Evolutionary conservation across 2,888 invertebrate species (phyloP), one percentile per base, ranked within the genome.

Genomic region (Mythimna vitellina): DNA sequence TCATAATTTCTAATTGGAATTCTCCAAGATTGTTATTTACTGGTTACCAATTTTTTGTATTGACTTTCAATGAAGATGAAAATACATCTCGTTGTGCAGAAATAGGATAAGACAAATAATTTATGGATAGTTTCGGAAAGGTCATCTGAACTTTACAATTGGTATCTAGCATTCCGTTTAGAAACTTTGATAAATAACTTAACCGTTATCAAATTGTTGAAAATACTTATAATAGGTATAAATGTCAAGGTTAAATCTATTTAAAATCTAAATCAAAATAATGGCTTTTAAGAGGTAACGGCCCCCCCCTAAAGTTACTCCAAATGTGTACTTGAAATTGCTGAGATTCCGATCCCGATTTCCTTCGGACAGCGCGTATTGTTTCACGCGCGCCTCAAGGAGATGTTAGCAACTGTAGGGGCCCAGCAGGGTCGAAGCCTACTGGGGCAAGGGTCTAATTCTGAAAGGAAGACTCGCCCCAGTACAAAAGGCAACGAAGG

Each of bases 1-100:
- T 76, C 17, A 65, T 70, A 12, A 61, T 51, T 70, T 76, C 10
- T 38, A 60, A 64, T 64, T 56, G n/a, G 51, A 49, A 56, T 60
- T 64, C 25, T n/a, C 10, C 60, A 12, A 60, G 29, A 35, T 35
- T 8, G 5, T 35, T 35, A 35, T 35, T 35, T 64, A 42, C 25
- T n/a, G 38, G 32, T 61, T 51, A 46, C 42, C 20, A 14, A 57
- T 69, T 1, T 35, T 25, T 54, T 22, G 54, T 6, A 14, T n/a
- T 35, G 35, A 35, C 35, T 58, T 58, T 58, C 3, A 58, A 32
- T 57, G 10, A 32, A 20, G 4, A 10, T 12, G 12, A 54, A 54
- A 22, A n/a, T 46, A 46, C 42, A 9, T 46, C 42, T 14, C 38
- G 6, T 32, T 75, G 46, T 75, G 29, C n/a, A 42, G 14, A 63